These are phyloP conservation scores for Leucophenga maculata DNA, from an alignment of 2,888 invertebrate genomes.

Conservation along the genomic window DNA sequence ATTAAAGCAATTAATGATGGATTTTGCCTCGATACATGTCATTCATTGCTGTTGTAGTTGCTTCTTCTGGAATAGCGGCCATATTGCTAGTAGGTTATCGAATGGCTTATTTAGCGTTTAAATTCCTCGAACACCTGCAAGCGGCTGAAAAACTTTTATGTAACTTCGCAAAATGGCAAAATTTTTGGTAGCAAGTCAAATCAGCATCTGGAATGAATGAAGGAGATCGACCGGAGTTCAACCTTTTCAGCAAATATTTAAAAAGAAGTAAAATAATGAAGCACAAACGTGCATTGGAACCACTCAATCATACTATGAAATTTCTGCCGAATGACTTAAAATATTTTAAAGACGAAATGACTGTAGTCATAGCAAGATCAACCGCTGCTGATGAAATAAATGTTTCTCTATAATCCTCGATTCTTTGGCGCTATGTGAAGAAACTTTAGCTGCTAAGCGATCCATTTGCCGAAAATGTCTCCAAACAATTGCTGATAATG, in stretches of 20 bases:
- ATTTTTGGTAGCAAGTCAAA: not conserved
- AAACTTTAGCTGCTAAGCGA: slow-evolving; percentile 38
- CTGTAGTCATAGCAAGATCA: slow-evolving; percentile 37
- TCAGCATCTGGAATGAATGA: not conserved
- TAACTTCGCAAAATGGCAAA: slow-evolving; percentile 13
- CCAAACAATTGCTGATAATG: slow-evolving; percentile 35
- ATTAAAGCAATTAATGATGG: too few species aligned
- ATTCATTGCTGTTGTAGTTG: slow-evolving; percentile 15
- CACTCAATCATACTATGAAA: slow-evolving; percentile 49
- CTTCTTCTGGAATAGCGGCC: too few species aligned
- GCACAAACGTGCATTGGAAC: slow-evolving; percentile 51
- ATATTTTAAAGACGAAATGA: slow-evolving; percentile 28
- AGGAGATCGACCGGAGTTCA: slow-evolving; percentile 44
- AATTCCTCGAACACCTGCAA: not conserved
- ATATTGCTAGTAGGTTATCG: not conserved
- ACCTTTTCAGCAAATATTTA: too few species aligned
- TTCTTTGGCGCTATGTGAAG: slow-evolving; percentile 31
- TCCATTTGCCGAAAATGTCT: slow-evolving; percentile 30
- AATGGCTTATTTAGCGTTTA: not conserved
- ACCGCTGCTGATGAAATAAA: slow-evolving; percentile 47
- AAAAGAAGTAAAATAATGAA: too few species aligned
- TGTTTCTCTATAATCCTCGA: slow-evolving; percentile 27
- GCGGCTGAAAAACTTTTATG: not conserved
- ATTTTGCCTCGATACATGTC: too few species aligned
- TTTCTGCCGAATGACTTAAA: slow-evolving; percentile 39